phyloP scores from a whole-genome alignment of 1,140 invertebrate species.

The Tachypleus tridentatus region DNA sequence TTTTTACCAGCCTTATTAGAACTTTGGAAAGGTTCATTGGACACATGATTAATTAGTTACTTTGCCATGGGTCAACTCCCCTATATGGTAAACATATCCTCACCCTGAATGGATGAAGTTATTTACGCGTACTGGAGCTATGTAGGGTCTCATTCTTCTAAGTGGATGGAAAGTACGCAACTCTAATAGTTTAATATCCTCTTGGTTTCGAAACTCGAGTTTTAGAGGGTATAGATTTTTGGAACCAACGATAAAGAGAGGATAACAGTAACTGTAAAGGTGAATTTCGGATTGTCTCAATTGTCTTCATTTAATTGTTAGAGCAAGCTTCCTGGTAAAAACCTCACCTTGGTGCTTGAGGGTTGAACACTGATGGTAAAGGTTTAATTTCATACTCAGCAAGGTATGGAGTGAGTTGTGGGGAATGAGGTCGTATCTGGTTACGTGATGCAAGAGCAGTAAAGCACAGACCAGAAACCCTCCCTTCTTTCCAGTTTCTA shows the following conservation, averaged over 20 bases:
- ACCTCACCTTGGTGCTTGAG: slow-evolving; percentile 6
- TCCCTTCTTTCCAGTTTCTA: slow-evolving; percentile 10
- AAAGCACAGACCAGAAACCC: not conserved
- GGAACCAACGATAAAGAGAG: slow-evolving; percentile 14
- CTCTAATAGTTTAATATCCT: slow-evolving; percentile 9
- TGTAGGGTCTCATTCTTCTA: not conserved
- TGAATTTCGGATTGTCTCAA: not conserved
- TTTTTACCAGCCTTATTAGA: too few species aligned
- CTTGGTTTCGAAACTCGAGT: slow-evolving; percentile 11
- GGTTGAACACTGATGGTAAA: slow-evolving; percentile 9
- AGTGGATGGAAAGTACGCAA: slow-evolving; percentile 8
- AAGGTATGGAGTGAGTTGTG: slow-evolving; percentile 10
- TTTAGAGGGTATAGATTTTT: slow-evolving; percentile 9
- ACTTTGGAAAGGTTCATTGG: too few species aligned
- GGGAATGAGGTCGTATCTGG: slow-evolving; percentile 7
- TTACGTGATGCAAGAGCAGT: not conserved
- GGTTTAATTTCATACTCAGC: not conserved
- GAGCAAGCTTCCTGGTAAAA: slow-evolving; percentile 11
- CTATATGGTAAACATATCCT: slow-evolving; percentile 17
- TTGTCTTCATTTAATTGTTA: slow-evolving; percentile 9
- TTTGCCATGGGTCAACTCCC: slow-evolving; percentile 7
- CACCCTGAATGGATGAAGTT: slow-evolving; percentile 20
- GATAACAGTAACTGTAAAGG: slow-evolving; percentile 1
- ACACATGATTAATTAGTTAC: too few species aligned
- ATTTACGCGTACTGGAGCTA: slow-evolving; percentile 12